Evolutionary conservation across 2,888 invertebrate genomes (phyloP), one percentile per base, ranked within the genome.

Genomic region (Ceratothoa steindachneri): DNA sequence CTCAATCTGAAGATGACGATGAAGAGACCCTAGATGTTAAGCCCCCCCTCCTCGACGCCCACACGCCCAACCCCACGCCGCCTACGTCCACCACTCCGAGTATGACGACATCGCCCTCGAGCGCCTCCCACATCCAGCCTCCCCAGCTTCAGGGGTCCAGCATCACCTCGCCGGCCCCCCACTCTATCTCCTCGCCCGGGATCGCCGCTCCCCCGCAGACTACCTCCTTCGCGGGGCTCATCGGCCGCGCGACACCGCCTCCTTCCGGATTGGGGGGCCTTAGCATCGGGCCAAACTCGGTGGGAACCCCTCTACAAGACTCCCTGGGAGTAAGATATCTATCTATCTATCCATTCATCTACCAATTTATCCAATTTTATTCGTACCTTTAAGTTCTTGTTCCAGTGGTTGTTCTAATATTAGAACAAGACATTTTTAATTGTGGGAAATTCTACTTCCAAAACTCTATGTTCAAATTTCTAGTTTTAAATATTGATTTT

Each of bases 1-100:
- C 73, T 15, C 73, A 71, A 27, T 72, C 75, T n/a, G 77, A 77
- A 52, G 77, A 77, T 41, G 77, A 77, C 5, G 77, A 77, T 29
- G 55, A 55, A 55, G 77, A 77, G 41, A 30, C 74, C 1, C 22
- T 77, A 64, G 77, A 77, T 73, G 52, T 77, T 9, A 77, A 77
- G 28, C 74, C 74, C 19, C 64, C 71, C 2, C 29, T 60, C 9
- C 24, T 72, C 30, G 75, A 77, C 51, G 51, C 71, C 15, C 64
- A 71, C 52, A 73, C 72, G 51, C 74, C 74, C 71, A 77, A 77
- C 69, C 66, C 67, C 27, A 41, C 67, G 51, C 41, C 75, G 15
- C 65, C 69, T 12, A 53, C 75, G 1, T 68, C 72, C 41, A 69
- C 72, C 69, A 15, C 72, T 15, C 72, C 55, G 5, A 55, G 55